Percentiles rank a stretch among this genome's conserved stretches.
Conservation (phyloP, 2,797 vertebrate genomes). For the Ptychadena robeensis region DNA sequence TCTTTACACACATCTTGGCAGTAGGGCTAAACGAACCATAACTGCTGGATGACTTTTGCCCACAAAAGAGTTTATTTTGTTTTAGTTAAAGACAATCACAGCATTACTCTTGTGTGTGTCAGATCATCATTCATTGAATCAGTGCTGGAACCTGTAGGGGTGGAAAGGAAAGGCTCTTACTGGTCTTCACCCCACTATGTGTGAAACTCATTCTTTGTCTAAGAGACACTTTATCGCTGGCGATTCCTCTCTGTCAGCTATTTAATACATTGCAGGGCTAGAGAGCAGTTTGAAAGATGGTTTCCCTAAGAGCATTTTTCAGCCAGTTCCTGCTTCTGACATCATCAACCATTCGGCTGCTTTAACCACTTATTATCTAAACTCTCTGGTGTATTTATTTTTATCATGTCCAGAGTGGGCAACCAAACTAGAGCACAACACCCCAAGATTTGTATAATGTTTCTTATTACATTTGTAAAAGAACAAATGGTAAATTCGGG, state of each 20-base stretch:
- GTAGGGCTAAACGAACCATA: not conserved
- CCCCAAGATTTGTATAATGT: no score
- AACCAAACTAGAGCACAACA: no score
- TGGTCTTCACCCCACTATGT: slow-evolving; percentile 35
- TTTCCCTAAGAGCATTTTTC: slow-evolving; percentile 53
- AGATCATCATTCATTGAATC: slow-evolving; percentile 31
- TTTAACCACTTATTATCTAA: slow-evolving; percentile 41
- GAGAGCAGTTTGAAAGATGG: slow-evolving; percentile 50
- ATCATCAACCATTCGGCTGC: slow-evolving; percentile 20
- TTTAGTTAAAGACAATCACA: slow-evolving; percentile 6
- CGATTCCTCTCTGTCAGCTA: slow-evolving; percentile 55
- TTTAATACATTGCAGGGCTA: slow-evolving; percentile 53
- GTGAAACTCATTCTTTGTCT: slow-evolving; percentile 45
- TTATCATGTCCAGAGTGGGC: not conserved
- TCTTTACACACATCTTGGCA: not conserved
- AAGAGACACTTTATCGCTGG: slow-evolving; percentile 44
- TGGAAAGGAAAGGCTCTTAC: slow-evolving; percentile 22
- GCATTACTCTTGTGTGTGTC: slow-evolving; percentile 38
- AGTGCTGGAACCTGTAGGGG: slow-evolving; percentile 36
- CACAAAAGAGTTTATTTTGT: slow-evolving; percentile 6
- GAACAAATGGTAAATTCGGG: no score
- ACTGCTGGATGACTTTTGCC: slow-evolving; percentile 21
- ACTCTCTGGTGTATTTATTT: not conserved
- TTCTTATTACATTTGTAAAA: no score
- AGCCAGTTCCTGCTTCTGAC: slow-evolving; percentile 45